Evolutionary conservation across 2,797 vertebrate species (phyloP), one percentile per base, ranked within the genome.

Genomic region (Sebastiscus albofasciatus): DNA sequence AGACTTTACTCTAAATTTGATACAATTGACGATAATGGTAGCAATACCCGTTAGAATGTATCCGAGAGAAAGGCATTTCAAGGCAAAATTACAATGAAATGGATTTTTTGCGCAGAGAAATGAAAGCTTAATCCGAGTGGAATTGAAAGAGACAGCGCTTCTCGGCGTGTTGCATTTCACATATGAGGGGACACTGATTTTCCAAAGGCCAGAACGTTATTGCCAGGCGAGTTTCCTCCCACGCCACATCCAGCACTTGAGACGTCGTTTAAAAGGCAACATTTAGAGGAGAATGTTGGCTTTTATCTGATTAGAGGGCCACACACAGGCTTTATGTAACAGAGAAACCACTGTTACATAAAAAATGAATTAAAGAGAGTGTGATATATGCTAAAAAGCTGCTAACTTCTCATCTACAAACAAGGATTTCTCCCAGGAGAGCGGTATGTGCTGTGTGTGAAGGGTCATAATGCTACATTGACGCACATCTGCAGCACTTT

Each of bases 81-180:
- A 31, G 67, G 72, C 60, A 31, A 77, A 52, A 61, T 76, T 42
- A 62, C 24, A 3, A n/a, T 33, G 31, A 71, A 83, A 89, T 87
- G 0, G 79, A n/a, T 78, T 77, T 76, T 84, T 60, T 34, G 8
- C 46, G 67, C 20, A 39, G 27, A 67, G 31, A 69, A 69, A 78
- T 56, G 10, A 87, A 81, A 70, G 64, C 31, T 72, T 84, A 68
- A 85, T 80, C 62, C 1, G 4, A 49, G 67, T 0, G 2, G 34
- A 88, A 92, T 74, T 84, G 90, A 73, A 72, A 75, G 31, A 68
- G 11, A 8, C 4, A 0, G 60, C 6, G 3, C 42, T 72, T 79
- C 22, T 27, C 3, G 1, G 24, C 16, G 5, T 13, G 34, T 71
- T 71, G 69, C 67, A 82, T 79, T 72, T 86, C 36, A 67, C 20